phyloP scores from a whole-genome alignment of 2,888 invertebrate species.

The Caenorhabditis zanzibari region DNA sequence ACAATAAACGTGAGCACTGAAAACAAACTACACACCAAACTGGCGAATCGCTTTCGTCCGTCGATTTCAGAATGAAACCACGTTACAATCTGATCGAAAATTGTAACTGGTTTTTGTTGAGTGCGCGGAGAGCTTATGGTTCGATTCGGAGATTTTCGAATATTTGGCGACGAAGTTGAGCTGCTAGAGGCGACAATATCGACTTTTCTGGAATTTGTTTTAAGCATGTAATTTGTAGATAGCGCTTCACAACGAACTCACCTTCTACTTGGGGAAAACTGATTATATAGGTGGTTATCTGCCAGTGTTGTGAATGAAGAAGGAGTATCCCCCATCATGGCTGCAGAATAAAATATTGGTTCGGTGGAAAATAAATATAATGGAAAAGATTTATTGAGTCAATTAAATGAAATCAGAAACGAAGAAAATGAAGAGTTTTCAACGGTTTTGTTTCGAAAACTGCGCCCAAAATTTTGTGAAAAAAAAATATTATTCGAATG shows the following conservation, averaged over 20 bases:
- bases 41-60: slow-evolving; percentile 26
- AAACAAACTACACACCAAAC: slow-evolving; percentile 9
- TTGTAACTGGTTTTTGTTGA: slow-evolving; percentile 42
- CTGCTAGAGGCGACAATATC: slow-evolving; percentile 7
- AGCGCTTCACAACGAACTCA: neutral
- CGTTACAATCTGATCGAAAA: slow-evolving; percentile 68
- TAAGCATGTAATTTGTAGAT: too few species aligned
- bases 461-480: slow-evolving; percentile 40
- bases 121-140: slow-evolving; percentile 27
- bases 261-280: slow-evolving; percentile 42
- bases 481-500: slow-evolving; percentile 7
- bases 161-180: slow-evolving; percentile 41
- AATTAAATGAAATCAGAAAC: neutral
- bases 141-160: slow-evolving; percentile 25
- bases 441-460: slow-evolving; percentile 45
- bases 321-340: slow-evolving; percentile 40
- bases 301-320: slow-evolving; percentile 21
- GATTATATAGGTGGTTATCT: slow-evolving; percentile 37
- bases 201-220: slow-evolving; percentile 11
- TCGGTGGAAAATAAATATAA: neutral
- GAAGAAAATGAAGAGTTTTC: neutral
- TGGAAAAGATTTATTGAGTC: neutral
- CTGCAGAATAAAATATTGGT: slow-evolving; percentile 1
- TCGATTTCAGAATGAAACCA: slow-evolving; percentile 63
- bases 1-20: slow-evolving; percentile 21